These are phyloP conservation scores for Zaprionus taronus DNA, from an alignment of 1,140 invertebrate genomes.

Conservation along the genomic window DNA sequence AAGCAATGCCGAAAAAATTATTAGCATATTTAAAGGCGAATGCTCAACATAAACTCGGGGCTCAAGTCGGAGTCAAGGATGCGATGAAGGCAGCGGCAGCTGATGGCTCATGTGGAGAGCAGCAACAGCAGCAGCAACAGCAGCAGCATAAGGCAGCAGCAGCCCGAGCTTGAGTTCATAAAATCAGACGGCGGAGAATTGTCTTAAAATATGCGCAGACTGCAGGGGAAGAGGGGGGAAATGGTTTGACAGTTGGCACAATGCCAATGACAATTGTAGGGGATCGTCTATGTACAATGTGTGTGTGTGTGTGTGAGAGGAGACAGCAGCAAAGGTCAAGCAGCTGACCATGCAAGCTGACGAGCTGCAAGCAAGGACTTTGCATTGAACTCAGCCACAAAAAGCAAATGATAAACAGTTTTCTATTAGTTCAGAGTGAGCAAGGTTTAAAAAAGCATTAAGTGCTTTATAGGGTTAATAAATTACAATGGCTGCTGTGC, in stretches of 20 bases:
- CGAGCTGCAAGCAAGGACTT: constrained; percentile 26
- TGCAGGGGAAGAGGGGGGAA: not conserved
- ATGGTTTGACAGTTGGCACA: constrained; percentile 36
- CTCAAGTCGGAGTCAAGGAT: constrained; percentile 47
- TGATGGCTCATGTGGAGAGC: constrained; percentile 53
- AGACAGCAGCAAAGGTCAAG: not conserved
- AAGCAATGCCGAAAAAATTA: constrained; percentile 68
- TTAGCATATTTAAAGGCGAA: constrained; percentile 73
- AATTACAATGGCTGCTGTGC: not conserved
- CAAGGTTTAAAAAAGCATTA: not conserved
- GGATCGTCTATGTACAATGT: not conserved
- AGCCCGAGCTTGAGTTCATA: constrained; percentile 39
- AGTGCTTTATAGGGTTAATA: not conserved
- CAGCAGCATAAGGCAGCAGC: constrained; percentile 4
- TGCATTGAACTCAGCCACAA: not conserved
- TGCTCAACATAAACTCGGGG: constrained; percentile 41
- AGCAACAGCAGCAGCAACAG: not conserved
- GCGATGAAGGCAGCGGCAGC: constrained; percentile 19
- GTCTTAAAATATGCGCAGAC: constrained; percentile 58
- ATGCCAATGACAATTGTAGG: constrained; percentile 23
- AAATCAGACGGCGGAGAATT: constrained; percentile 56
- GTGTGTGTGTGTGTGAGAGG: not conserved
- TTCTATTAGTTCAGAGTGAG: not conserved
- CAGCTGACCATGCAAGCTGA: constrained; percentile 31
- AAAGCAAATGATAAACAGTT: not conserved